Base-by-base conservation (phyloP, 2,797 vertebrate species). In the Gymnothorax javanicus region DNA sequence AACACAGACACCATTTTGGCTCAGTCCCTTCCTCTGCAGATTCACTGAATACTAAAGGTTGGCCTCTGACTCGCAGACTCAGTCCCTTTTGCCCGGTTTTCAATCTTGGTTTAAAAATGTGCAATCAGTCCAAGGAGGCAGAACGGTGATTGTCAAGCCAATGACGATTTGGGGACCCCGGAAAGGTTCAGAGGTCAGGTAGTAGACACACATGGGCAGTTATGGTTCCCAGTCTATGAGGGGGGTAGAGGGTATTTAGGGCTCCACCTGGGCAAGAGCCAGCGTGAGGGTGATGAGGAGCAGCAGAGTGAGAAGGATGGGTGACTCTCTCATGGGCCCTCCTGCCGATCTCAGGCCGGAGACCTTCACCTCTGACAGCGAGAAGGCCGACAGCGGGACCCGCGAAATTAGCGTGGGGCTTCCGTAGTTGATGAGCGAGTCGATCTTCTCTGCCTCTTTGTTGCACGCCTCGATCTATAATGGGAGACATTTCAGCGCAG, bases 381-480 rank as follows among this genome's bases (percentile, higher is more conserved):
- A 95, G 87, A 99, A 97, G 84, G 98, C 97, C 0, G 98, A 99
- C 17, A 99, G 96, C 0, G 98, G 98, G 1, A 99, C 97, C 0
- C 98, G 98, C 20, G 98, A 98, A 0, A 97, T 95, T 90, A 99
- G 93, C 0, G 98, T 97, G 9, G 98, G 98, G 86, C 98, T 99
- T 93, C 97, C 97, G 0, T 97, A 98, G 93, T 98, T 99, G 91
- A 99, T 99, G 90, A 99, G 96, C 0, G 98, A 97, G 88, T 99
- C 97, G 0, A 99, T 99, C 95, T 99, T 99, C 93, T 99, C 98
- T 0, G 98, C 97, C 92, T 99, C 98, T 92, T 98, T 99, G 91
- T 97, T 98, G 96, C 98, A 99, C 86, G 98, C 98, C 93, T 99
- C 98, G 54, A 99, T 96, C 98, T 99, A 94, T 13, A 1, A 82